Percentiles rank a stretch among this genome's conserved stretches.
phyloP scores from a whole-genome alignment of 2,797 vertebrate species.

The Cirrhinus molitorella region DNA sequence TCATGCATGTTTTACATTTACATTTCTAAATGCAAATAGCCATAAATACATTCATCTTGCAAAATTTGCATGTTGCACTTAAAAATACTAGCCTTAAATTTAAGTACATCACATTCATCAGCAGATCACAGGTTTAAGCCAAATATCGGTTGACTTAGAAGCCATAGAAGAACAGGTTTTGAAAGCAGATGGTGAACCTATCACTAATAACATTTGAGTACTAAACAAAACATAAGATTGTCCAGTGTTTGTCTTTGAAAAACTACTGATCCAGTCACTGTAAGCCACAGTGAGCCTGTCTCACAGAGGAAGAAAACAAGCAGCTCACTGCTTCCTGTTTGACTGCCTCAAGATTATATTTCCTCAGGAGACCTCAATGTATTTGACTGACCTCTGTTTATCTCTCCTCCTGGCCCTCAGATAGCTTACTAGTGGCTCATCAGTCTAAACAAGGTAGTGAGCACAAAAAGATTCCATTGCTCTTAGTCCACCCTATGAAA shows the following conservation, averaged over 20 bases:
- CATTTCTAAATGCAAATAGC: background rate
- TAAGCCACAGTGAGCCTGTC: constrained; percentile 4
- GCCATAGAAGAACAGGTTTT: background rate
- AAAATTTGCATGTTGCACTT: background rate
- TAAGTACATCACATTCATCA: background rate
- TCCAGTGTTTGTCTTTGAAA: background rate
- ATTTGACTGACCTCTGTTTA: constrained; percentile 41
- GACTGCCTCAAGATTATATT: constrained; percentile 28
- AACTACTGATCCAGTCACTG: background rate
- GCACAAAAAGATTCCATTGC: constrained; percentile 12
- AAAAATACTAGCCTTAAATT: background rate
- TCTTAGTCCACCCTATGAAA: background rate
- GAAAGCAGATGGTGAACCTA: background rate
- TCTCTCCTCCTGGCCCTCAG: constrained; percentile 26
- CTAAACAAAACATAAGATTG: background rate
- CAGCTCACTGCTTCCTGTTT: constrained; percentile 40
- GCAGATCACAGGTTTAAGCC: background rate
- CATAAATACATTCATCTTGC: background rate
- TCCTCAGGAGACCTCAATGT: constrained; percentile 35
- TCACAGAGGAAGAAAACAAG: constrained; percentile 9
- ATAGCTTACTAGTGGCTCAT: constrained; percentile 39
- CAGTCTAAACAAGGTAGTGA: constrained; percentile 34
- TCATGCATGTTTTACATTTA: background rate
- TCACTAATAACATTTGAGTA: background rate
- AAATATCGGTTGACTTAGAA: background rate